phyloP scores from a whole-genome alignment of 2,113 vertebrate genomes.

The Macquaria ambigua region DNA sequence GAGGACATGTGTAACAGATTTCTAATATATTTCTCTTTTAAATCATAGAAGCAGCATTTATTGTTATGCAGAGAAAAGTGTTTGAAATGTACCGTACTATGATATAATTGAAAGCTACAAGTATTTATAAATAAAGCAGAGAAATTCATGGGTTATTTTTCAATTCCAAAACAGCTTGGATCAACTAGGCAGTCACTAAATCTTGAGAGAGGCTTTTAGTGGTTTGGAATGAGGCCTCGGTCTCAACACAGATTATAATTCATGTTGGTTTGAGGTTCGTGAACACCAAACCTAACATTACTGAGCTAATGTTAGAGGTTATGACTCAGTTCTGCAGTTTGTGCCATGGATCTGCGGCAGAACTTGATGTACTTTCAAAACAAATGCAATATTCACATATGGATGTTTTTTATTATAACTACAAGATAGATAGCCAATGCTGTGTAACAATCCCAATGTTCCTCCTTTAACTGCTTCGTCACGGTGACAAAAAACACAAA shows the following conservation, averaged over 20 bases:
- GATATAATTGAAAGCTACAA: constrained; percentile 16
- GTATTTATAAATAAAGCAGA: background rate
- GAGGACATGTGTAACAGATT: background rate
- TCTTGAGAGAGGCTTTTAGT: constrained; percentile 52
- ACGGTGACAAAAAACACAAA: background rate
- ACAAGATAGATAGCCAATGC: background rate
- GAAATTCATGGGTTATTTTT: background rate
- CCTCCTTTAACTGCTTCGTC: background rate
- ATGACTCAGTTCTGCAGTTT: constrained; percentile 61
- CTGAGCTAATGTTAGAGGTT: constrained; percentile 47
- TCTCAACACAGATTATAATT: constrained; percentile 49
- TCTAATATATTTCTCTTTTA: background rate
- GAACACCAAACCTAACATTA: constrained; percentile 56
- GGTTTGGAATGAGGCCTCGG: constrained; percentile 46
- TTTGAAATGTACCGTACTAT: background rate
- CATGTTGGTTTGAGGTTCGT: constrained; percentile 27
- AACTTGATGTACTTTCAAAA: constrained; percentile 60
- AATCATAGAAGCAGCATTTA: background rate
- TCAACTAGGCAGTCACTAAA: constrained; percentile 23
- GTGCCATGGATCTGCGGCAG: constrained; percentile 19
- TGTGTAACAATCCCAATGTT: background rate
- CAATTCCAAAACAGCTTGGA: constrained; percentile 5
- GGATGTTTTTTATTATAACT: background rate
- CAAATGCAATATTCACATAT: background rate
- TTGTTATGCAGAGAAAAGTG: background rate